phyloP scores from a whole-genome alignment of 2,113 vertebrate genomes.

The Jacana jacana region DNA sequence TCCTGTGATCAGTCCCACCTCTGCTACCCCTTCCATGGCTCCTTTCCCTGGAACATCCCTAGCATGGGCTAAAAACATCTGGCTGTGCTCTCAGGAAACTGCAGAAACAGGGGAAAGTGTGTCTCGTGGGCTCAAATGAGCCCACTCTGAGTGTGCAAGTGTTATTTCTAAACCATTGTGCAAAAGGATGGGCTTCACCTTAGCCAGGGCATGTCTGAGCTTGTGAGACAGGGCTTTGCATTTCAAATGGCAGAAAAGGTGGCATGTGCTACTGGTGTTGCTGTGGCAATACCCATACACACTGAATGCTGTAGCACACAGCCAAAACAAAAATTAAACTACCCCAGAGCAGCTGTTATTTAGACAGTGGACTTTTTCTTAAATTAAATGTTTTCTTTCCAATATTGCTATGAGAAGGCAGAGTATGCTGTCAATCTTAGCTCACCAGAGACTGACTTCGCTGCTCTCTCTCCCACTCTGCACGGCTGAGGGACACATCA shows the following conservation, averaged over 20 bases:
- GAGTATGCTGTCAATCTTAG: not conserved
- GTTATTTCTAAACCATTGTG: not conserved
- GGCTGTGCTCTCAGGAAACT: not conserved
- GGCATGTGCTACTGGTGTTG: not conserved
- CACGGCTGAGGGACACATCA: not conserved
- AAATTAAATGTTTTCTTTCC: constrained; percentile 1
- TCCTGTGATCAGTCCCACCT: not conserved
- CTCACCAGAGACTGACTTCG: not conserved
- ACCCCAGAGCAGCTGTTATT: not conserved
- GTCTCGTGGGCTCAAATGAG: not conserved
- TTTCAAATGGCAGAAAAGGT: not conserved
- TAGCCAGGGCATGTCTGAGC: not conserved
- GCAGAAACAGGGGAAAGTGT: not conserved
- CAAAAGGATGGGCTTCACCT: not conserved
- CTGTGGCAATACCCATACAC: not conserved
- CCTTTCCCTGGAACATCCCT: not conserved
- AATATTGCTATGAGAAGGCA: not conserved
- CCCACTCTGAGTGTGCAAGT: not conserved
- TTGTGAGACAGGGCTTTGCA: not conserved
- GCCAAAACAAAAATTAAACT: not conserved
- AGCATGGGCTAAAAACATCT: not conserved
- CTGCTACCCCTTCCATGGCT: not conserved
- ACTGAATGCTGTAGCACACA: not conserved
- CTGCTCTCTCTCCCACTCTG: not conserved
- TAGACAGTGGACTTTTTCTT: not conserved